phyloP scores from a whole-genome alignment of 64 coral and sea anemone species.

The Montipora foliosa region DNA sequence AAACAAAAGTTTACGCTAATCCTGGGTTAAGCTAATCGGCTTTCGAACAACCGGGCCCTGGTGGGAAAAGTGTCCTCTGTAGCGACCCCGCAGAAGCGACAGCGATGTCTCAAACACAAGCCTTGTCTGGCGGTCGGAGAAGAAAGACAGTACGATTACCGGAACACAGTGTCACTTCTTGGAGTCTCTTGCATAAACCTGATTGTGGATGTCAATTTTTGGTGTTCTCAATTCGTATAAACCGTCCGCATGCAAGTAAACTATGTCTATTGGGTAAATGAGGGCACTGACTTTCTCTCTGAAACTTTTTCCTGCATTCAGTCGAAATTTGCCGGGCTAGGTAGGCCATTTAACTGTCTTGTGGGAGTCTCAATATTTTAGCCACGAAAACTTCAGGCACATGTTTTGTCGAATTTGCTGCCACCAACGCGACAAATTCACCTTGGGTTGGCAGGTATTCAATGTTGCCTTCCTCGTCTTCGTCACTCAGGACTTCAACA shows the following conservation, averaged over 20 bases:
- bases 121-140: too few species aligned
- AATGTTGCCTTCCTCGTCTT: neutral
- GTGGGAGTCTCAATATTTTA: neutral
- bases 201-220: neutral
- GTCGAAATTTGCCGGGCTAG: neutral
- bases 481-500: neutral
- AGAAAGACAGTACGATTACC: too few species aligned
- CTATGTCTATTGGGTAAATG: neutral
- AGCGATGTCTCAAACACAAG: too few species aligned
- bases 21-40: too few species aligned
- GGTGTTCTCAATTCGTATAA: constrained; percentile 13
- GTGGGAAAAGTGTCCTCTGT: too few species aligned
- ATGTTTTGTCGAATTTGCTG: neutral
- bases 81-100: too few species aligned
- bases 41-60: too few species aligned
- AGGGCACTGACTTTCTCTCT: neutral
- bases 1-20: too few species aligned
- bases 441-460: neutral
- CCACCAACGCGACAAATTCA: constrained; percentile 5
- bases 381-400: constrained; percentile 1
- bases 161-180: too few species aligned
- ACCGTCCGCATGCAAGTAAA: neutral
- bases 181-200: too few species aligned
- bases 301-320: constrained; percentile 12
- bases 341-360: neutral